Percentiles rank a stretch among this genome's conserved stretches.
These are phyloP conservation scores for Sparidentex hasta DNA, from an alignment of 2,797 vertebrate species.

Conservation along the genomic window DNA sequence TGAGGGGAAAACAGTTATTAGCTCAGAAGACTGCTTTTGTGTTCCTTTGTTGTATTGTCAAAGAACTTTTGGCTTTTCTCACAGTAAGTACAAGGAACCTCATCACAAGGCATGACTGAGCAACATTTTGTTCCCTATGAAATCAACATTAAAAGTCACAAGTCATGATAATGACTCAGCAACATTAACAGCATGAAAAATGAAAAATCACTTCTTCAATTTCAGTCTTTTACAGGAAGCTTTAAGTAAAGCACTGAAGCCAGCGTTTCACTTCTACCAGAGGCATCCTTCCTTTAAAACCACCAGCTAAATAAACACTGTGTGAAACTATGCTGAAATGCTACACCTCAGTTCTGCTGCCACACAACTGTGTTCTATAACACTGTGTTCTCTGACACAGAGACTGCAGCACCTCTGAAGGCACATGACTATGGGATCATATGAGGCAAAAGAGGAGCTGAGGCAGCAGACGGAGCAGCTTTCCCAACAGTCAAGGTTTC, in stretches of 20 bases:
- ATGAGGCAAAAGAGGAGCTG: constrained; percentile 32
- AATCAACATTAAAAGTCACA: neutral
- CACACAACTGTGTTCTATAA: constrained; percentile 11
- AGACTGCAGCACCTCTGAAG: neutral
- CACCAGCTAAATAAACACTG: neutral
- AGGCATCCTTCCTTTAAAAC: neutral
- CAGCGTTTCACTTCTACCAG: constrained; percentile 56
- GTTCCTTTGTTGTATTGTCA: neutral
- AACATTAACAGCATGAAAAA: constrained; percentile 26
- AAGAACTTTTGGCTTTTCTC: neutral
- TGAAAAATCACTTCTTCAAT: constrained; percentile 14
- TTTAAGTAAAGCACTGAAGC: neutral
- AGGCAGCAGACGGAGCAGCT: constrained; percentile 22
- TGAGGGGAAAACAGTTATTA: constrained; percentile 29
- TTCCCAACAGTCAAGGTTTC: constrained; percentile 40
- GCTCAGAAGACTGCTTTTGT: neutral
- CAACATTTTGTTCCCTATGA: neutral
- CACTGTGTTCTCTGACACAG: constrained; percentile 3
- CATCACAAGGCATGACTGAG: constrained; percentile 33
- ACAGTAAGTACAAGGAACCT: neutral
- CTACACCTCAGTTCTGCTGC: neutral
- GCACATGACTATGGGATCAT: constrained; percentile 63
- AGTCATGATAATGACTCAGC: constrained; percentile 52
- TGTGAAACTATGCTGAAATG: too few species aligned
- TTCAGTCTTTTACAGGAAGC: neutral